phyloP scores from a whole-genome alignment of 2,888 invertebrate genomes.

The Chaetogeoica ovagalla region DNA sequence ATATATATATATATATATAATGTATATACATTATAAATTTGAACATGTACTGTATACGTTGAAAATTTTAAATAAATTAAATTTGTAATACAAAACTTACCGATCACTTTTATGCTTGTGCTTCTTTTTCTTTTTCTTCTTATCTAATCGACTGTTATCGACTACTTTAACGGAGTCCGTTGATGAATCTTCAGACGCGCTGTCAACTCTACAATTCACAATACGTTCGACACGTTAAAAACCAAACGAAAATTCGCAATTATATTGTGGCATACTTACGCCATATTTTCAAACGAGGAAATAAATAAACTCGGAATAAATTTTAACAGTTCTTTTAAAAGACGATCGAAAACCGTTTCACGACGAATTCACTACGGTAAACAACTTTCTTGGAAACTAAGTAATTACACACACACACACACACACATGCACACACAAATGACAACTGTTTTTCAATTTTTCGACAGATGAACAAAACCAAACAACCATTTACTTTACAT shows the following conservation, averaged over 20 bases:
- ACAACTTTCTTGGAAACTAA: not conserved
- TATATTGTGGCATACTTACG: slow-evolving; percentile 10
- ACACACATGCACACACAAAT: slow-evolving; percentile 1
- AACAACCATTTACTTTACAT: not conserved
- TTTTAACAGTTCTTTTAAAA: not conserved
- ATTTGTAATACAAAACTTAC: not conserved
- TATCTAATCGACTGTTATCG: slow-evolving; percentile 36
- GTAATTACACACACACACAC: slow-evolving; percentile 1
- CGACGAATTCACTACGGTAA: not conserved
- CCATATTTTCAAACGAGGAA: slow-evolving; percentile 21
- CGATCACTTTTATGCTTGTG: slow-evolving; percentile 46
- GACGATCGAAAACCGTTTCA: not conserved
- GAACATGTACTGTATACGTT: not conserved
- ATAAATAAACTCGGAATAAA: not conserved
- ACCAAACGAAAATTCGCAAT: not conserved
- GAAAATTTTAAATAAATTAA: not conserved
- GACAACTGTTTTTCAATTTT: not conserved
- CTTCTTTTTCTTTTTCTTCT: slow-evolving; percentile 50
- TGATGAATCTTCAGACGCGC: slow-evolving; percentile 41
- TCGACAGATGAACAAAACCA: not conserved
- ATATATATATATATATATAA: not conserved
- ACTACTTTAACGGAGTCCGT: slow-evolving; percentile 37
- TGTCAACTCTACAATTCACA: slow-evolving; percentile 26
- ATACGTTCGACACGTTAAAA: not conserved
- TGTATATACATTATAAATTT: too few relatives aligned